A percentile compares a stretch with the other conserved stretches of the same genome.
Evolutionary conservation across 2,113 vertebrate species (phyloP).

Genomic region (Macroglossus sobrinus): DNA sequence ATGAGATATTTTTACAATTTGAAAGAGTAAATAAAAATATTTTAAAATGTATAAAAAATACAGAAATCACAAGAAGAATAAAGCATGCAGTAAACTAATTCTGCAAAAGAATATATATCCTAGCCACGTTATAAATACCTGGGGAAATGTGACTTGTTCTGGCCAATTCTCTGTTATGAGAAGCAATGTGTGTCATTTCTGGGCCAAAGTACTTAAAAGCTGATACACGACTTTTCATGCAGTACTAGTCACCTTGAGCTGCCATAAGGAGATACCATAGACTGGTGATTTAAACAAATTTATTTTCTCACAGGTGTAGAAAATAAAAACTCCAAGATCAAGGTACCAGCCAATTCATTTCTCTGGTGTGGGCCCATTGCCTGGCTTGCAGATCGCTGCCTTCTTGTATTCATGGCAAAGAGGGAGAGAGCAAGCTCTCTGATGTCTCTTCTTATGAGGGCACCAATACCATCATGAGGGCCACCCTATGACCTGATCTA

Average conservation of each 20-base stretch:
- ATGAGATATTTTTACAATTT: not conserved
- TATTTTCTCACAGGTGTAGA: not conserved
- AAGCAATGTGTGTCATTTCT: not conserved
- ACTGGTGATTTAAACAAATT: not conserved
- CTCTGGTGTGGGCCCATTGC: not conserved
- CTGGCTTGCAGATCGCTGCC: not conserved
- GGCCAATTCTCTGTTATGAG: not conserved
- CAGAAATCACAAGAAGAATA: not conserved
- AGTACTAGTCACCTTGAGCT: not conserved
- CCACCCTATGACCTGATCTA: not conserved
- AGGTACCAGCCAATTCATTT: not conserved
- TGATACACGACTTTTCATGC: not conserved
- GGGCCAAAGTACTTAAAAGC: not conserved
- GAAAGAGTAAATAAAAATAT: not conserved
- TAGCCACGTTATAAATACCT: not conserved
- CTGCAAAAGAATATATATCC: not conserved
- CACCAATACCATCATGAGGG: not conserved
- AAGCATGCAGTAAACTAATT: not conserved
- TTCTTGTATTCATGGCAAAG: not conserved
- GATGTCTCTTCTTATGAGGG: not conserved
- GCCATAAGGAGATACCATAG: not conserved
- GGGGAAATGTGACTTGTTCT: not conserved
- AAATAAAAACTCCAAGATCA: not conserved
- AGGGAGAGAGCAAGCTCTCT: not conserved
- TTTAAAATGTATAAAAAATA: not conserved